phyloP scores from a whole-genome alignment of 1,140 invertebrate species.

The Procambarus clarkii region DNA sequence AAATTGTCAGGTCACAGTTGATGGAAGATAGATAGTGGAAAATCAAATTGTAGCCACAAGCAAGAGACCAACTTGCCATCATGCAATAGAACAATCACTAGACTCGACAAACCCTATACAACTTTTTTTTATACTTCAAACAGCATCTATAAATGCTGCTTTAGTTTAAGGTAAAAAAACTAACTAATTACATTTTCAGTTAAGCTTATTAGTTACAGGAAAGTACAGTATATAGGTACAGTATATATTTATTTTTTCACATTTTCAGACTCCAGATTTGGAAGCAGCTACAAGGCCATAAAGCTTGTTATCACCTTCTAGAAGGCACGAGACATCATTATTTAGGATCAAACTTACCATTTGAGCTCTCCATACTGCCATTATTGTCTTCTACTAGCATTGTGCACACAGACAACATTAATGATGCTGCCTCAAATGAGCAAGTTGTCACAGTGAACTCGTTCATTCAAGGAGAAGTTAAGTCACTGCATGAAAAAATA shows the following conservation, averaged over 20 bases:
- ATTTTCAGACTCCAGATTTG: conserved; percentile 56
- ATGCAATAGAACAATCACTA: no score
- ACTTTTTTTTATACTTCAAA: no score
- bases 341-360: conserved; percentile 28
- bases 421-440: not conserved
- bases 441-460: conserved; percentile 13
- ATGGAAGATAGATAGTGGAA: no score
- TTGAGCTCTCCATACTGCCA: conserved; percentile 16
- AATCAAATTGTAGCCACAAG: no score
- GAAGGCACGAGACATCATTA: conserved; percentile 36
- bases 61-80: no score
- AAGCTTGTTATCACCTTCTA: conserved; percentile 10
- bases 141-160: no score
- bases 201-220: no score
- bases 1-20: no score
- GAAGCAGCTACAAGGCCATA: conserved; percentile 48
- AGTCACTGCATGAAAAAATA: not conserved
- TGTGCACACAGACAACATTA: not conserved
- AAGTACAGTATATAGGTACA: no score
- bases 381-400: conserved; percentile 12
- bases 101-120: no score
- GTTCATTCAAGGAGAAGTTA: conserved; percentile 26
- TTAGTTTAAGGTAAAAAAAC: no score
- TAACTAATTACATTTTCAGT: no score
- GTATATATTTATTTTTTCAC: not conserved